Base-by-base conservation (phyloP, 2,888 invertebrate genomes). In the Drosophila infuscata region DNA sequence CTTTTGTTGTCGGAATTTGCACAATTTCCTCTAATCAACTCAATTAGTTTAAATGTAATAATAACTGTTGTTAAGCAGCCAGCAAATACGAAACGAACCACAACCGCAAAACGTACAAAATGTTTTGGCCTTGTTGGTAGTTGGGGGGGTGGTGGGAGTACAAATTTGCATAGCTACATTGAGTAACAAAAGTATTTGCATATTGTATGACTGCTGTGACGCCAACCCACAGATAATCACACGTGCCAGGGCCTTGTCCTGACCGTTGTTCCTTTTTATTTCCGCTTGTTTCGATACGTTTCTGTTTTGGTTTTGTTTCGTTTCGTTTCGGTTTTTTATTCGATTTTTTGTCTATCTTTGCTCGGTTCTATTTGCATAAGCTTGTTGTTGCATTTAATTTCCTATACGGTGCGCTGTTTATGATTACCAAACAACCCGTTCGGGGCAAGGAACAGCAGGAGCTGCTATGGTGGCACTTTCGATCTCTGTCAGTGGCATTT, bases 401-500 rank as follows among this genome's bases (percentile, higher is more conserved):
- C 90, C 90, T 86, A 74, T 70, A 73, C 69, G 76, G 69, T 82
- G 72, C 70, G 72, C 85, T 82, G 83, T 74, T 86, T 86, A 89
- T 86, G 87, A 86, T 81, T 81, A 71, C 76, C 79, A 70, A 83
- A 70, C 68, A 76, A 76, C 64, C 67, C 72, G 65, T n/a, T 52
- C 20, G 29, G 29, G 33, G 33, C 25, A 29, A 60, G 29, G 30
- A 65, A 64, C 7, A 41, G 33, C 12, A 48, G 74, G 49, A 52
- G 70, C 54, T 59, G 51, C 70, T 59, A 43, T 46, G 75, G 75
- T 78, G 87, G 82, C 89, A 85, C 90, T 90, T 90, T 86, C 85
- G 85, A 88, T 86, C 89, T 90, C 89, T 90, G 90, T 89, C 89
- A 86, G 87, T 86, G 90, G 90, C 89, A 89, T 83, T 86, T 79